Evolutionary conservation across 1,140 invertebrate species (phyloP).

Genomic region (Hermetia illucens): DNA sequence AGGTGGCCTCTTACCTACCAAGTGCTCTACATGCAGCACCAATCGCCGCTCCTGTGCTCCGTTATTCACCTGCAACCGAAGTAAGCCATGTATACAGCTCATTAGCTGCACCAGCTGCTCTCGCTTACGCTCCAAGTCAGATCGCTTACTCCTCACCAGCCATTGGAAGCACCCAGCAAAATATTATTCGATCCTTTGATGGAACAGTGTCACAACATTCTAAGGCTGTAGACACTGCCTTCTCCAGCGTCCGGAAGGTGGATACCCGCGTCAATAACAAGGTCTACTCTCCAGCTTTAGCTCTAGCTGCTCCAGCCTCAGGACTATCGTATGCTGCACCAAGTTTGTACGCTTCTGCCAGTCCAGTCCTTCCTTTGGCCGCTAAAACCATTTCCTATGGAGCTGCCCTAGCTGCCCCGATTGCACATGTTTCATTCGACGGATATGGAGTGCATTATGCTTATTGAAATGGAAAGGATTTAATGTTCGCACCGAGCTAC

Average conservation of each 20-base stretch:
- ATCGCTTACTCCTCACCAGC: slow-evolving; percentile 16
- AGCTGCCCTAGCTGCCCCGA: slow-evolving; percentile 32
- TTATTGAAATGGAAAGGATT: no score
- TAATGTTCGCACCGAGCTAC: no score
- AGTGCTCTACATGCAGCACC: no score
- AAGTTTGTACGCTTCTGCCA: no score
- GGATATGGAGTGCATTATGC: slow-evolving; percentile 37
- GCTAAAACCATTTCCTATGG: slow-evolving; percentile 11
- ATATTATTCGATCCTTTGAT: no score
- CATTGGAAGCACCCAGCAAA: no score
- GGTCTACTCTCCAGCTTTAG: slow-evolving; percentile 17
- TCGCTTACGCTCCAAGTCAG: slow-evolving; percentile 11
- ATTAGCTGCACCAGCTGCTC: slow-evolving; percentile 15
- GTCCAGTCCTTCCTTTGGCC: no score
- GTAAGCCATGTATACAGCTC: slow-evolving; percentile 8
- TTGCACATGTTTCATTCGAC: slow-evolving; percentile 37
- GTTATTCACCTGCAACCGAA: slow-evolving; percentile 6
- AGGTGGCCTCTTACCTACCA: no score
- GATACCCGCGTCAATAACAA: slow-evolving; percentile 38
- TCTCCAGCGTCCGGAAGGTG: slow-evolving; percentile 39
- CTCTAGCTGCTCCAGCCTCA: no score
- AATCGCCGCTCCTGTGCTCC: not conserved
- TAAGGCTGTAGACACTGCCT: no score
- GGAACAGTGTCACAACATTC: no score
- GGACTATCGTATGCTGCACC: no score